Conservation (phyloP, 2,888 invertebrate genomes). For the Netelia fuscicornis region DNA sequence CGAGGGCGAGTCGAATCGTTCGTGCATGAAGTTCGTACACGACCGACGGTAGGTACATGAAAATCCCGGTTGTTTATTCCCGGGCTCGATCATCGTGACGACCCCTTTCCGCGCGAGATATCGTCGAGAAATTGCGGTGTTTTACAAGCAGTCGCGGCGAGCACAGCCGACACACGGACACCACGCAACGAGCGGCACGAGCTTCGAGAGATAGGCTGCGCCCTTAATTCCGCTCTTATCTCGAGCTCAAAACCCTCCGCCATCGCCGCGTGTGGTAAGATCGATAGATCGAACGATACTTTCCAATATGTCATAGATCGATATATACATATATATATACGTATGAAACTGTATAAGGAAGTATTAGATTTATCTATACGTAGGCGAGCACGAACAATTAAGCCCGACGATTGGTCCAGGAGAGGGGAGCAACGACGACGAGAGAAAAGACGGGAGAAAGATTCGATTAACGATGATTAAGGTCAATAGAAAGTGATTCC, state of each 20-base stretch:
- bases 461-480: slow-evolving; percentile 57
- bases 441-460: slow-evolving; percentile 19
- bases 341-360: not conserved
- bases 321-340: not conserved
- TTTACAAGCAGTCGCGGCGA: slow-evolving; percentile 13
- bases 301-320: slow-evolving; percentile 51
- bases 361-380: slow-evolving; percentile 38
- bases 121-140: slow-evolving; percentile 66
- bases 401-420: slow-evolving; percentile 34
- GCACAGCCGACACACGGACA: slow-evolving; percentile 41
- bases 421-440: not conserved
- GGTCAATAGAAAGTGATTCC: slow-evolving; percentile 64
- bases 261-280: not conserved
- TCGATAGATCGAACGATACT: slow-evolving; percentile 46
- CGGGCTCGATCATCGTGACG: slow-evolving; percentile 67
- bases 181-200: slow-evolving; percentile 26
- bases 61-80: slow-evolving; percentile 63
- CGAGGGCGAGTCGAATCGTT: slow-evolving; percentile 42
- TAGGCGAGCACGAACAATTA: slow-evolving; percentile 56
- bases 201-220: slow-evolving; percentile 42
- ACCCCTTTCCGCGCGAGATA: slow-evolving; percentile 61
- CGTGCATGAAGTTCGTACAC: slow-evolving; percentile 60
- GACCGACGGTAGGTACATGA: slow-evolving; percentile 56
- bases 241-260: not conserved
- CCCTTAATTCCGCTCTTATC: slow-evolving; percentile 35